Evolutionary conservation across 2,888 invertebrate species (phyloP), one percentile per base, ranked within the genome.

Genomic region (Amiota minor): DNA sequence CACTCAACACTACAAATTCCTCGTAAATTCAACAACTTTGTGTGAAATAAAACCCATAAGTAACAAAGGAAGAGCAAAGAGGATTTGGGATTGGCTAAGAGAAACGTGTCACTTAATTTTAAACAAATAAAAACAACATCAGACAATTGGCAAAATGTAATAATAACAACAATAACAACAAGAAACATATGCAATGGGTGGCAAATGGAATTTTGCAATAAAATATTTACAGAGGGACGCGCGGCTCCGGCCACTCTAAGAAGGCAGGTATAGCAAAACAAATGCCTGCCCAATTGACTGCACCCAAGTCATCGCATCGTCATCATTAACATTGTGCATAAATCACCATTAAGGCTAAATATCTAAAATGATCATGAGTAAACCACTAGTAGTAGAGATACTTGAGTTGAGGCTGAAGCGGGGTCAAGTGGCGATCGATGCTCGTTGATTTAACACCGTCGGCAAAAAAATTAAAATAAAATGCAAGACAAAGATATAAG

Each of bases 361-460:
- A 62, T 61, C 14, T 49, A 53, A 59, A 72, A 73, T 70, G 59
- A 71, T 67, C 65, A 67, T 65, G 64, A 55, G 65, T 35, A 35
- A 35, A 35, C 35, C 35, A 35, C 56, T n/a, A 62, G n/a, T 53
- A 35, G 9, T 61, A 23, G 23, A n/a, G 50, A 18, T 23, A 68
- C 70, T 72, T 65, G 71, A 71, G 20, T 68, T 73, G 71, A 55
- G 64, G 76, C 61, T 75, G 75, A 35, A 35, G 81, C 77, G 83
- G 84, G 83, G 83, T 83, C 83, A 83, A 83, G 83, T 83, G 84
- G 74, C 79, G 74, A 75, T 74, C 64, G 77, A 75, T 71, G 70
- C 20, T 53, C 73, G 35, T 14, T 35, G 65, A 68, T 59, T 35
- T 35, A 35, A 35, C 35, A 61, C 11, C 59, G 71, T 56, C 14